Evolutionary conservation across 1,140 invertebrate species (phyloP).

Genomic region (Drosophila chauvacae): DNA sequence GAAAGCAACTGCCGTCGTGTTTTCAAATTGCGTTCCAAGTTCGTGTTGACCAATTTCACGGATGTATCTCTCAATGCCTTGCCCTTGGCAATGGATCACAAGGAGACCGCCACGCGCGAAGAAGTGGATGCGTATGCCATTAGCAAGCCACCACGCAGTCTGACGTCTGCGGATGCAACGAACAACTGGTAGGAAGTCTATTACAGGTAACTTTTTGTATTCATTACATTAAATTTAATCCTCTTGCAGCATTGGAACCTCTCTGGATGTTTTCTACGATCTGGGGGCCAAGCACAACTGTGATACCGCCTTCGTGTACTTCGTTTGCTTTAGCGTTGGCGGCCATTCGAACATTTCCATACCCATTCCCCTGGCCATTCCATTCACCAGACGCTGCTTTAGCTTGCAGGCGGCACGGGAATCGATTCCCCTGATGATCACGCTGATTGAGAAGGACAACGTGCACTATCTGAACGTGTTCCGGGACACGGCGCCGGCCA

Average conservation of each 20-base stretch:
- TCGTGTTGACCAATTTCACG: slow-evolving; percentile 66
- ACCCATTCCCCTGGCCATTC: slow-evolving; percentile 64
- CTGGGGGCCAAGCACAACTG: slow-evolving; percentile 60
- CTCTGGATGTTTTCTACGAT: slow-evolving; percentile 68
- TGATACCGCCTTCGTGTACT: slow-evolving; percentile 77
- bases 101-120: slow-evolving; percentile 56
- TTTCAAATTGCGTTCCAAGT: slow-evolving; percentile 70
- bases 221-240: not conserved
- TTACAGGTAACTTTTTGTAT: too few relatives aligned
- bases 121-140: slow-evolving; percentile 35
- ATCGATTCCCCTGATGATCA: slow-evolving; percentile 72
- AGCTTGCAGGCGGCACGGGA: slow-evolving; percentile 66
- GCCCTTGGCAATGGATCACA: slow-evolving; percentile 75
- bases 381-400: slow-evolving; percentile 75
- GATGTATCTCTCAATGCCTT: slow-evolving; percentile 49
- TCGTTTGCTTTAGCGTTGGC: slow-evolving; percentile 60
- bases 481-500: slow-evolving; percentile 62
- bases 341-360: slow-evolving; percentile 64
- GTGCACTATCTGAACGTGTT: slow-evolving; percentile 74
- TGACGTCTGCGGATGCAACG: not conserved
- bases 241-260: slow-evolving; percentile 51
- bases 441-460: slow-evolving; percentile 71
- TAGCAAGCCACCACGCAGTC: slow-evolving; percentile 13
- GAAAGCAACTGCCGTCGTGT: slow-evolving; percentile 54
- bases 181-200: slow-evolving; percentile 34